Base-by-base conservation (phyloP, 2,797 vertebrate species). In the Todus mexicanus region DNA sequence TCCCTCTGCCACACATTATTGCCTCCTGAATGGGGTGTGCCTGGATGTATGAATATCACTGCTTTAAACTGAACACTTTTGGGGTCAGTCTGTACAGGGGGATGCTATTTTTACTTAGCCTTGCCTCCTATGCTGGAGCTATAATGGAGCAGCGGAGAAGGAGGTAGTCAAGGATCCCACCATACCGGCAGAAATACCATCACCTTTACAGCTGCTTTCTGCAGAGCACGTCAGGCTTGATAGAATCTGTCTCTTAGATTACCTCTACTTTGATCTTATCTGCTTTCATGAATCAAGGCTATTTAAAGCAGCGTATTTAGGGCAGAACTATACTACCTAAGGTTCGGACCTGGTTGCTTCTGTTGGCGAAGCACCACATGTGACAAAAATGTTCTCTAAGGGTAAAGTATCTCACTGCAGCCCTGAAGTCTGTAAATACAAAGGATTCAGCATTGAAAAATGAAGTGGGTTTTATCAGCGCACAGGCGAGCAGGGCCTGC, bases 381-480 rank as follows among this genome's bases (percentile, higher is more conserved):
- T 37, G 27, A 77, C 18, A 64, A 42, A 80, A 64, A n/a, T 0
- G 3, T 50, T 45, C 51, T 54, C 12, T 29, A 45, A 22, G 53
- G 42, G 61, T 3, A 7, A 71, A 70, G 43, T 56, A 64, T 21
- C 26, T 54, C 1, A 0, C 38, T n/a, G 48, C 1, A 1, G 27
- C 43, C n/a, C 9, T 60, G 42, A 78, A 64, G n/a, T 43, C 40
- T 3, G 2, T 65, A 54, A 78, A 38, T n/a, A 40, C 23, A 22
- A 38, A 37, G 53, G 27, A 12, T 37, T 60, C 21, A 9, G 12
- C 11, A 15, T 16, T 54, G 51, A 54, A 35, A 84, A 61, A 11
- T 37, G 9, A 83, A 60, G 51, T 11, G 38, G 22, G 22, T 45
- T 61, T 12, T 35, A 65, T 40, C 25, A 29, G 6, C 20, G 50